A percentile compares a stretch with the other conserved stretches of the same genome.
phyloP scores from a whole-genome alignment of 2,797 vertebrate species.

The Aldrovandia affinis region DNA sequence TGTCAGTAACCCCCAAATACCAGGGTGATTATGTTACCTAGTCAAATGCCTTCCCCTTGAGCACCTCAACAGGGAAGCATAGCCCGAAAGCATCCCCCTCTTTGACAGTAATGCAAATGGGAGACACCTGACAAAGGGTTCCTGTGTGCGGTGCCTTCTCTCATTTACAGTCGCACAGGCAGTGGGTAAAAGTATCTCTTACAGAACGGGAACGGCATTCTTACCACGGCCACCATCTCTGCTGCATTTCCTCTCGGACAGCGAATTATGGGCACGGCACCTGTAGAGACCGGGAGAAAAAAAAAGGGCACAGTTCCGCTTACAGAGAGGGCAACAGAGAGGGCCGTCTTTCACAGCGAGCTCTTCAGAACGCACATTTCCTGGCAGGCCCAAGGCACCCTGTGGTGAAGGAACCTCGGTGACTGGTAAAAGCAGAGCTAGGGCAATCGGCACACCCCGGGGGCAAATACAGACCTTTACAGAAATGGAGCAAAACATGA shows the following conservation, averaged over 20 bases:
- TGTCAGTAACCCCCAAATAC: background rate
- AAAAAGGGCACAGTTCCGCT: slow-evolving; percentile 30
- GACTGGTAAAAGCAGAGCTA: background rate
- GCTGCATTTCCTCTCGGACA: slow-evolving; percentile 96
- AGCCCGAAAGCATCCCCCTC: background rate
- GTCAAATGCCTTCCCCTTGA: slow-evolving; percentile 9
- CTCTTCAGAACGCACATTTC: background rate
- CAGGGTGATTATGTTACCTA: background rate
- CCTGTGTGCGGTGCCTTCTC: background rate
- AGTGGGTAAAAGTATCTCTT: background rate
- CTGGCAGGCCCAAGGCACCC: background rate
- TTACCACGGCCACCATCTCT: slow-evolving; percentile 98
- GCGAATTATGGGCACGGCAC: slow-evolving; percentile 95
- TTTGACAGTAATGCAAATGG: background rate
- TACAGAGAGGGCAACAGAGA: background rate
- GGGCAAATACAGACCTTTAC: background rate
- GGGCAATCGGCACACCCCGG: background rate
- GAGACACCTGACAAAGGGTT: slow-evolving; percentile 20
- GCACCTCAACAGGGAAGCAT: background rate
- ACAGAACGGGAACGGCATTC: slow-evolving; percentile 45
- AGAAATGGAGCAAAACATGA: background rate
- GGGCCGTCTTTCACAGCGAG: slow-evolving; percentile 22
- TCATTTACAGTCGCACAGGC: background rate
- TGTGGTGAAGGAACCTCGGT: background rate
- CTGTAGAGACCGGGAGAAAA: slow-evolving; percentile 64